Evolutionary conservation across 2,888 invertebrate species (phyloP), one percentile per base, ranked within the genome.

Genomic region (Acrobeloides nanus): DNA sequence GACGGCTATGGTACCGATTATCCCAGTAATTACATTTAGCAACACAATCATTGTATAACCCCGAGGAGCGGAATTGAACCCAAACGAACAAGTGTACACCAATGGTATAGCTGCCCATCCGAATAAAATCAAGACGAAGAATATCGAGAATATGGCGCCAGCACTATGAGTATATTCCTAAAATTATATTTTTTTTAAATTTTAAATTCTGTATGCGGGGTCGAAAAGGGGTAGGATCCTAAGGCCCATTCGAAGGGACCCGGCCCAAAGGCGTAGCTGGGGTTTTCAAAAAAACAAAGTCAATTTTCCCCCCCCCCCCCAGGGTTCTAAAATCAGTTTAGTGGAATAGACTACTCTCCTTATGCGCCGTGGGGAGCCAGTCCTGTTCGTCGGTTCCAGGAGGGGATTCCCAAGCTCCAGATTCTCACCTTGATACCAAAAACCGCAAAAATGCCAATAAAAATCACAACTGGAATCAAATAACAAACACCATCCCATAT

Each of bases 1-100:
- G n/a, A 64, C 55, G 12, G 67, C 64, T 38, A 67, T 67, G 6
- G 60, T 49, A 7, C 67, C 64, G 27, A 65, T 60, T 64, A 67
- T 66, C 34, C 66, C 66, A 17, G 3, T 15, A 26, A 67, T 51
- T 21, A 67, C 60, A 37, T 66, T 59, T 46, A 58, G 62, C 64
- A 67, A 62, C 10, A 62, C 64, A 18, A 67, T 56, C 45, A 67
- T 50, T 26, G 64, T 65, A 50, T 64, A 66, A 29, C 66, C 67
- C 39, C 66, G 64, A 7, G 67, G 67, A n/a, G 67, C 67, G 2
- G 62, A 56, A 12, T 48, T 53, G 49, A 67, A 67, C 15, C 57
- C 46, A 51, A 67, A 67, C 29, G 60, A 58, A 49, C 66, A 63
- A 41, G 59, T 59, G 45, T 67, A 67, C n/a, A 62, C 62, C 26